Conservation (phyloP, 1,140 invertebrate species). For the Diabrotica undecimpunctata region DNA sequence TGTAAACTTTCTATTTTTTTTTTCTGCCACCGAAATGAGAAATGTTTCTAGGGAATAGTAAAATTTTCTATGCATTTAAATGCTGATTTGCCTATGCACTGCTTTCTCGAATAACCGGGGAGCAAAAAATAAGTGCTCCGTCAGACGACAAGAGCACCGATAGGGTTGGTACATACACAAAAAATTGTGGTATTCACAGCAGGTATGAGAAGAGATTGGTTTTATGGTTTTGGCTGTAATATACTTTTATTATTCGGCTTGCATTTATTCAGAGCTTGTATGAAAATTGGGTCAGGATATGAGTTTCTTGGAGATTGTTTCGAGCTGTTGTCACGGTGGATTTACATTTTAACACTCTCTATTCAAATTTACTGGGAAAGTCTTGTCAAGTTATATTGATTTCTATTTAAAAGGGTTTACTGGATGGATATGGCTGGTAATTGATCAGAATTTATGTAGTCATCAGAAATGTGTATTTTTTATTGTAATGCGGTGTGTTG, state of each 20-base stretch:
- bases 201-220: conserved; percentile 20
- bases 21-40: conserved; percentile 29
- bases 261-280: not conserved
- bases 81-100: conserved; percentile 40
- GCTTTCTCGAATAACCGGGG: conserved; percentile 8
- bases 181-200: conserved; percentile 24
- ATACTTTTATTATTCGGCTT: conserved; percentile 6
- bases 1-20: conserved; percentile 42
- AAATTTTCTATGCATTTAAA: conserved; percentile 49
- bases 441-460: too few relatives aligned
- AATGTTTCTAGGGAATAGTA: conserved; percentile 42
- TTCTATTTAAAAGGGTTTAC: too few relatives aligned
- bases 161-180: conserved; percentile 14
- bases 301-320: not conserved
- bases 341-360: too few relatives aligned
- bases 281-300: not conserved
- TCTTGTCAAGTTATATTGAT: too few relatives aligned
- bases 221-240: conserved; percentile 17
- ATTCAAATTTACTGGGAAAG: too few relatives aligned
- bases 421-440: too few relatives aligned
- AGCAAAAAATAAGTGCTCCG: conserved; percentile 27
- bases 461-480: too few relatives aligned
- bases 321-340: too few relatives aligned
- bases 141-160: not conserved
- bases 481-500: too few relatives aligned